Percentiles rank a stretch among this genome's conserved stretches.
phyloP scores from a whole-genome alignment of 2,797 vertebrate genomes.

The Enteromius trimaculatus region DNA sequence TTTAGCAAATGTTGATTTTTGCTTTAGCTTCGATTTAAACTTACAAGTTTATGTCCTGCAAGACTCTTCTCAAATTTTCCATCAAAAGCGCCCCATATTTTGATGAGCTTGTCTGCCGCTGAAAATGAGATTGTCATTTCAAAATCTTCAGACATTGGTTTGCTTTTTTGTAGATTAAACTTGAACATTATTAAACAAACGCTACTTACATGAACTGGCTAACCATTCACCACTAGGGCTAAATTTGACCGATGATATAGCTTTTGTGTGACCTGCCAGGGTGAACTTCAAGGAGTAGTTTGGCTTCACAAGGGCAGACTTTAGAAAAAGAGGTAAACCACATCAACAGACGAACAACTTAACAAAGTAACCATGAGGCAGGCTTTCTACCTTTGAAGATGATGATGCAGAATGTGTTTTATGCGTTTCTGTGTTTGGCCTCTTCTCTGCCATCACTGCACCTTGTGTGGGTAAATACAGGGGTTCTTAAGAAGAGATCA shows the following conservation, averaged over 20 bases:
- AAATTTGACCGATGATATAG: slow-evolving; percentile 95
- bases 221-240: slow-evolving; percentile 97
- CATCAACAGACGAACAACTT: neutral
- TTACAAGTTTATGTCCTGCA: slow-evolving; percentile 95
- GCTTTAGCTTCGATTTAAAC: slow-evolving; percentile 62
- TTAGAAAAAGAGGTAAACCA: slow-evolving; percentile 22
- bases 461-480: slow-evolving; percentile 12
- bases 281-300: slow-evolving; percentile 97
- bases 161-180: neutral
- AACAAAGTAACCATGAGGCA: neutral
- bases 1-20: neutral
- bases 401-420: slow-evolving; percentile 89
- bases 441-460: slow-evolving; percentile 90
- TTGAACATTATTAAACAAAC: neutral
- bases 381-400: slow-evolving; percentile 85
- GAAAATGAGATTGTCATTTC: slow-evolving; percentile 29
- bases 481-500: neutral
- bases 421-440: slow-evolving; percentile 88
- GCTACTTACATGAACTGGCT: slow-evolving; percentile 91
- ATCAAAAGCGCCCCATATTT: slow-evolving; percentile 96
- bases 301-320: slow-evolving; percentile 93
- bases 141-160: neutral
- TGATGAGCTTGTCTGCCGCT: slow-evolving; percentile 98
- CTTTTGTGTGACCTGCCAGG: slow-evolving; percentile 93
- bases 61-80: slow-evolving; percentile 98